Conservation (phyloP, 2,113 vertebrate genomes). For the Sylvietta virens region DNA sequence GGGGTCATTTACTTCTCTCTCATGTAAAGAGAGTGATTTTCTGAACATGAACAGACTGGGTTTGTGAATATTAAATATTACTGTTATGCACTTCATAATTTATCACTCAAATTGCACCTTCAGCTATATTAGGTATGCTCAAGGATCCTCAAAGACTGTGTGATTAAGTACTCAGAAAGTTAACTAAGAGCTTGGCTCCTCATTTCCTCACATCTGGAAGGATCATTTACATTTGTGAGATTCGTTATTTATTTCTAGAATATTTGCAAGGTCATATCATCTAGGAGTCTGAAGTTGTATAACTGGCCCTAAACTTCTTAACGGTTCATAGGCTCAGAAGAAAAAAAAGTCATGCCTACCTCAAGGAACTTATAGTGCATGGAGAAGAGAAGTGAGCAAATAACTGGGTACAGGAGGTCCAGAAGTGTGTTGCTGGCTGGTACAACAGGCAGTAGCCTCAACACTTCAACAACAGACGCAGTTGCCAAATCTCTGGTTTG, state of each 20-base stretch:
- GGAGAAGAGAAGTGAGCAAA: neutral
- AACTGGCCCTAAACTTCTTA: neutral
- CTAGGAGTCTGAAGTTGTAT: neutral
- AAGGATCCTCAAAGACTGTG: neutral
- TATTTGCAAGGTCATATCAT: neutral
- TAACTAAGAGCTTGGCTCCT: neutral
- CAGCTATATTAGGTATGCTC: neutral
- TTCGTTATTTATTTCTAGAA: constrained; percentile 21
- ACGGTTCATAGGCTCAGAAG: neutral
- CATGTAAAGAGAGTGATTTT: constrained; percentile 37
- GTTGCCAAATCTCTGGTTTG: neutral
- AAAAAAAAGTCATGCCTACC: neutral
- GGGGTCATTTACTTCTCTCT: constrained; percentile 26
- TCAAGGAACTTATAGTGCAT: neutral
- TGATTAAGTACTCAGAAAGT: constrained; percentile 41
- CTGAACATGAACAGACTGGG: constrained; percentile 12
- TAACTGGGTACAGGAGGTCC: neutral
- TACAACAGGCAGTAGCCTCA: neutral
- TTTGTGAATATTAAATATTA: constrained; percentile 45
- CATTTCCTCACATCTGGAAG: constrained; percentile 14
- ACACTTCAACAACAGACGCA: neutral
- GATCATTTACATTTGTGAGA: constrained; percentile 6
- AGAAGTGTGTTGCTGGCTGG: neutral
- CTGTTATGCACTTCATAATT: neutral
- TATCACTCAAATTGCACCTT: constrained; percentile 28